Evolutionary conservation across 1,140 invertebrate genomes (phyloP).

Genomic region (Copidosoma floridanum): DNA sequence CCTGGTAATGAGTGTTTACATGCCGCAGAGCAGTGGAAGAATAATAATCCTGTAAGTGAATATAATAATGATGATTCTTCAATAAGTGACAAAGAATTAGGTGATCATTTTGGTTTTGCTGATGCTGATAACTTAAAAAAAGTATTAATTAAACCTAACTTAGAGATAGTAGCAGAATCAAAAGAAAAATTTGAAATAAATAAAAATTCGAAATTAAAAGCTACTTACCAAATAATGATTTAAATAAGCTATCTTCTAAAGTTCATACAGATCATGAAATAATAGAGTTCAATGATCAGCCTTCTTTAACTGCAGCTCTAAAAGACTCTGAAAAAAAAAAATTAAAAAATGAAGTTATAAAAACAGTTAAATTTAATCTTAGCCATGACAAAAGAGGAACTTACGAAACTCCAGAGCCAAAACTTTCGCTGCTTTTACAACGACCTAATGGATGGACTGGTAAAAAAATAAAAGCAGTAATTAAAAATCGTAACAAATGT

Average conservation of each 20-base stretch:
- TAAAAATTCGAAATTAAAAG: background rate
- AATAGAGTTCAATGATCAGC: background rate
- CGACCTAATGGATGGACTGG: background rate
- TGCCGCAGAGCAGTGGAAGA: background rate
- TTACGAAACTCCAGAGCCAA: background rate
- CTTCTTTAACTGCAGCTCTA: background rate
- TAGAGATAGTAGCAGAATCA: background rate
- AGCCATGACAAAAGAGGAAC: background rate
- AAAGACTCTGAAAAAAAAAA: background rate
- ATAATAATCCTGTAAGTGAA: background rate
- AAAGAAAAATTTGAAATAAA: background rate
- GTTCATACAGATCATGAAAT: background rate
- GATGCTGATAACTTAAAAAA: no score
- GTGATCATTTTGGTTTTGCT: no score
- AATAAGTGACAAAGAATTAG: background rate
- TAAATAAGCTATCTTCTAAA: background rate
- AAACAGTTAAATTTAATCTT: background rate
- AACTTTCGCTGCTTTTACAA: background rate
- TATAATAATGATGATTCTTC: background rate
- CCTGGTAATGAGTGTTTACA: background rate
- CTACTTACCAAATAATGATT: background rate
- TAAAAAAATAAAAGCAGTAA: background rate
- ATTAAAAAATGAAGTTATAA: background rate
- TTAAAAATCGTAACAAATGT: background rate
- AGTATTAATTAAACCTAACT: no score